phyloP scores from a whole-genome alignment of 2,888 invertebrate species.

The Drosophila imparisetae region DNA sequence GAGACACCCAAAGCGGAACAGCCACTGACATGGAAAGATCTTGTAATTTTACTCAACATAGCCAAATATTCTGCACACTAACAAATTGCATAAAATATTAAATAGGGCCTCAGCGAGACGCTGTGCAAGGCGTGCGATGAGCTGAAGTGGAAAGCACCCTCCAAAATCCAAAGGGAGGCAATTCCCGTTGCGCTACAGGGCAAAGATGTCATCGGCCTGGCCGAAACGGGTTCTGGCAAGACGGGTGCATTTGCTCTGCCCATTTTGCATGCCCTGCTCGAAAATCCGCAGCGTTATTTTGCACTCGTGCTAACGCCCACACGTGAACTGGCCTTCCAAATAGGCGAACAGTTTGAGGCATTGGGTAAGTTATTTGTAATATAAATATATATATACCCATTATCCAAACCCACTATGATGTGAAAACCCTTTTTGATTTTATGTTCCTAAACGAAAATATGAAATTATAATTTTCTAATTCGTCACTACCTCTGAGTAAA shows the following conservation, averaged over 20 bases:
- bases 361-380: constrained; percentile 87
- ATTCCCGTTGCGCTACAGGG: constrained; percentile 96
- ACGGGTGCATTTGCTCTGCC: constrained; percentile 99
- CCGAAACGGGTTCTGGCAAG: constrained; percentile 94
- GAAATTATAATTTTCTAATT: constrained; percentile 77
- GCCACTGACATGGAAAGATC: constrained; percentile 86
- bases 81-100: background rate
- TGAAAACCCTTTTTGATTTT: constrained; percentile 69
- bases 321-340: constrained; percentile 98
- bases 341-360: constrained; percentile 99
- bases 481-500: constrained; percentile 84
- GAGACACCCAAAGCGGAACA: constrained; percentile 42
- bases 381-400: background rate
- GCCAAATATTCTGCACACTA: background rate
- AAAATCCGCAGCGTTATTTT: constrained; percentile 97
- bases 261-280: constrained; percentile 95
- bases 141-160: constrained; percentile 97
- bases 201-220: constrained; percentile 88
- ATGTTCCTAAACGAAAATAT: constrained; percentile 66
- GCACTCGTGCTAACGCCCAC: constrained; percentile 97
- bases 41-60: constrained; percentile 84
- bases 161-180: constrained; percentile 97
- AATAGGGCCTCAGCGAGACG: constrained; percentile 94
- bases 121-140: constrained; percentile 96
- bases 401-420: constrained; percentile 70